Evolutionary conservation across 2,113 vertebrate species (phyloP).

Genomic region (Felis chaus): DNA sequence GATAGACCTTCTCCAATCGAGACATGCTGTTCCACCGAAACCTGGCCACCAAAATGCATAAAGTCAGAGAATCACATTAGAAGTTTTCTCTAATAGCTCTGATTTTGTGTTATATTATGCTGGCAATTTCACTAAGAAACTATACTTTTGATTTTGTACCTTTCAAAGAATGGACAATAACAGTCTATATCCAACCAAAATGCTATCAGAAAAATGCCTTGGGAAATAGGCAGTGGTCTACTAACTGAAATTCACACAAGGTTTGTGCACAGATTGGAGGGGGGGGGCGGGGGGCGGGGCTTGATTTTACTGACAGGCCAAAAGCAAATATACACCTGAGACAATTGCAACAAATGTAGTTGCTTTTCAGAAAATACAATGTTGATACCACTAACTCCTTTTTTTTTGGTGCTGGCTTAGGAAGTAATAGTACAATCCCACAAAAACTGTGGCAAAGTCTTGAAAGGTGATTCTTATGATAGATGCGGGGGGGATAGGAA

Average conservation of each 20-base stretch:
- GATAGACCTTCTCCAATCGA: slow-evolving; percentile 92
- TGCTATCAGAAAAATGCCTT: neutral
- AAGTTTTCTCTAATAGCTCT: slow-evolving; percentile 24
- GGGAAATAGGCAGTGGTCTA: neutral
- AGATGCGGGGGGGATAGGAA: neutral
- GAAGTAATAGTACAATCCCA: neutral
- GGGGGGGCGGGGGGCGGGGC: no score
- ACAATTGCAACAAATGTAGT: neutral
- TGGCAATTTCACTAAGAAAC: neutral
- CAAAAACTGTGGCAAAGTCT: neutral
- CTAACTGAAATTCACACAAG: neutral
- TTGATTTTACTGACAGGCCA: neutral
- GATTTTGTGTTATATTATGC: neutral
- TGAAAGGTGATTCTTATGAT: neutral
- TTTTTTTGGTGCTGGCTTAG: neutral
- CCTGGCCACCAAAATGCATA: slow-evolving; percentile 79
- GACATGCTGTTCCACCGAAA: slow-evolving; percentile 97
- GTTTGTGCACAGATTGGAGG: neutral
- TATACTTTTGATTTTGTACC: neutral
- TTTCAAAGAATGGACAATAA: neutral
- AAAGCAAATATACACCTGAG: slow-evolving; percentile 2
- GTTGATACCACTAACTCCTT: neutral
- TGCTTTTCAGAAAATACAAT: slow-evolving; percentile 29
- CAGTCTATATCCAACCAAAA: neutral
- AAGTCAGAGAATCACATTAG: neutral